Evolutionary conservation across 2,888 invertebrate species (phyloP).

Genomic region (Tipula helvola): DNA sequence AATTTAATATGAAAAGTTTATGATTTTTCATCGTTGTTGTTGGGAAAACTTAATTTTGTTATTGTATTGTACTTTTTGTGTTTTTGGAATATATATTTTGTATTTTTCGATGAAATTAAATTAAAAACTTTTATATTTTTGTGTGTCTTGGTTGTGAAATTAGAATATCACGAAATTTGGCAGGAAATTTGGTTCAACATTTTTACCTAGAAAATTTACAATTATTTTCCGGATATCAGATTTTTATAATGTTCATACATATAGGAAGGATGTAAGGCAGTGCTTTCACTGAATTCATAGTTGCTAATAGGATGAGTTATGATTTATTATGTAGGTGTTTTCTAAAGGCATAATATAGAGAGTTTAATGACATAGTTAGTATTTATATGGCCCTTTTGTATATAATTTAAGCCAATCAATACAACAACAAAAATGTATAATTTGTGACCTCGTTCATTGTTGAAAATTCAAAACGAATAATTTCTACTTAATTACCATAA

Average conservation of each 20-base stretch:
- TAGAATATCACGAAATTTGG: neutral
- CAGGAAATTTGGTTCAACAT: neutral
- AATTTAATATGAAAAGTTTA: constrained; percentile 4
- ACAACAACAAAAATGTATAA: neutral
- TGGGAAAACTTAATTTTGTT: neutral
- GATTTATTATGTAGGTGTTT: no score
- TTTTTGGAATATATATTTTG: neutral
- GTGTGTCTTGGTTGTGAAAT: neutral
- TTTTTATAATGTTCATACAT: no score
- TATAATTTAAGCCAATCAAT: neutral
- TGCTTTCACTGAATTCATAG: no score
- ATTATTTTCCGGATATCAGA: neutral
- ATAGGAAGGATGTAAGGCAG: no score
- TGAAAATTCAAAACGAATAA: neutral
- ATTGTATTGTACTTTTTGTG: neutral
- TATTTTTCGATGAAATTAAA: neutral
- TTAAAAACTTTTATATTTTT: neutral
- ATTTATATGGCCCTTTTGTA: neutral
- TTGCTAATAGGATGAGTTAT: no score
- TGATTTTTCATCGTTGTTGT: neutral
- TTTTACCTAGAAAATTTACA: neutral
- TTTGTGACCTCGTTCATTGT: neutral
- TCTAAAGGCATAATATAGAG: neutral
- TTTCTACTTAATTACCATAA: neutral
- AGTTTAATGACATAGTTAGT: neutral